These are phyloP conservation scores for Aphidius gifuensis DNA, from an alignment of 1,140 invertebrate species.

Conservation along the genomic window DNA sequence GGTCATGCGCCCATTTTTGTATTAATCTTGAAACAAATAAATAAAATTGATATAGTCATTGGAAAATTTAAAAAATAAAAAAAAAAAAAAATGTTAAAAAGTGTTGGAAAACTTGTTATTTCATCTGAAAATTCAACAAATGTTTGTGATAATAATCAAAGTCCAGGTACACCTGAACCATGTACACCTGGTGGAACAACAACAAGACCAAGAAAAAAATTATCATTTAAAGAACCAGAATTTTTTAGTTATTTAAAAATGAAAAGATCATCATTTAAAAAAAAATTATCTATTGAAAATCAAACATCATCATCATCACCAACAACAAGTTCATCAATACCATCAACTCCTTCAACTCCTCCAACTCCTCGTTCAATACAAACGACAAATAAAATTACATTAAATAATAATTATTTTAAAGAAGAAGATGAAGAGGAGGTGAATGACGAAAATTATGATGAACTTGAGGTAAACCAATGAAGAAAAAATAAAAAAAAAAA, in stretches of 20 bases:
- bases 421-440: slow-evolving; percentile 46
- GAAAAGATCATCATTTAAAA: slow-evolving; percentile 36
- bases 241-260: slow-evolving; percentile 58
- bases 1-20: neutral
- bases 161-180: slow-evolving; percentile 37
- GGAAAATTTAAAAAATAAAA: too few species aligned
- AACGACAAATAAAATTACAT: slow-evolving; percentile 27
- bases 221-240: slow-evolving; percentile 82
- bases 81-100: slow-evolving; percentile 30
- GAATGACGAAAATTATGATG: slow-evolving; percentile 46
- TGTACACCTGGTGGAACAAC: slow-evolving; percentile 55
- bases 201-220: slow-evolving; percentile 71
- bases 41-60: too few species aligned
- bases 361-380: slow-evolving; percentile 8
- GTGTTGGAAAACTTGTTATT: slow-evolving; percentile 28
- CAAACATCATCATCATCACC: too few species aligned
- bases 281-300: slow-evolving; percentile 9
- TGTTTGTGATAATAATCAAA: slow-evolving; percentile 42
- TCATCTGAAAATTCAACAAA: slow-evolving; percentile 46
- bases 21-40: neutral
- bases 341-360: neutral
- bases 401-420: slow-evolving; percentile 43
- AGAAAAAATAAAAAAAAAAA: neutral
- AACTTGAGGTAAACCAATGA: slow-evolving; percentile 47
- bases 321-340: too few species aligned